phyloP scores from a whole-genome alignment of 2,113 vertebrate species.

The Pseudorhombus dupliciocellatus region DNA sequence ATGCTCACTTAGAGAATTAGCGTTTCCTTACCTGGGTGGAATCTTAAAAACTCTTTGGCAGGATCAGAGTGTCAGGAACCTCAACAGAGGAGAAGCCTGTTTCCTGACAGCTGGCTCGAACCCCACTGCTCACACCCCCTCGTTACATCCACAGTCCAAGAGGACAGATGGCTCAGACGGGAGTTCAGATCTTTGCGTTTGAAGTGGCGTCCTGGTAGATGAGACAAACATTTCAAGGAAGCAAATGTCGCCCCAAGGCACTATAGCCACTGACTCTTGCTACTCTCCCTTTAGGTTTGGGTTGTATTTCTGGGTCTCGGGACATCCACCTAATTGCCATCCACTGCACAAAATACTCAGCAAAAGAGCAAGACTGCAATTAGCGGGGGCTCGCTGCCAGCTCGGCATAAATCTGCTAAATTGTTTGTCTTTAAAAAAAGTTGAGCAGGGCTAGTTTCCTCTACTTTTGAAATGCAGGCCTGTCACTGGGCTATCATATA shows the following conservation, averaged over 20 bases:
- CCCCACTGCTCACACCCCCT: conserved; percentile 28
- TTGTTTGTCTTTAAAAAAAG: conserved; percentile 74
- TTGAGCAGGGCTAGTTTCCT: conserved; percentile 64
- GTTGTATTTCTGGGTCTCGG: conserved; percentile 65
- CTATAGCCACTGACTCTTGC: conserved; percentile 21
- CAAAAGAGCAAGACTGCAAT: conserved; percentile 78
- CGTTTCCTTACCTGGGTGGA: conserved; percentile 28
- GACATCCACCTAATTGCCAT: conserved; percentile 79
- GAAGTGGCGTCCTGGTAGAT: conserved; percentile 13
- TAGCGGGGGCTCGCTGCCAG: conserved; percentile 73
- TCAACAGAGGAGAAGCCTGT: conserved; percentile 22
- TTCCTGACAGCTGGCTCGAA: conserved; percentile 32
- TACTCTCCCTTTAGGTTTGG: conserved; percentile 51
- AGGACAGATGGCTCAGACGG: conserved; percentile 45
- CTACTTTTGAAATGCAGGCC: conserved; percentile 66
- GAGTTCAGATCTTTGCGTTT: conserved; percentile 25
- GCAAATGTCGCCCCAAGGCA: conserved; percentile 43
- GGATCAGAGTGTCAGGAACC: conserved; percentile 5
- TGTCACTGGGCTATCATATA: conserved; percentile 69
- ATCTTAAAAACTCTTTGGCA: conserved; percentile 6
- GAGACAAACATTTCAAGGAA: conserved; percentile 45
- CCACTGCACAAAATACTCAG: conserved; percentile 65
- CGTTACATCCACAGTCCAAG: conserved; percentile 36
- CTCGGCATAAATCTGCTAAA: conserved; percentile 68
- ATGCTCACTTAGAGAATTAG: conserved; percentile 21